Evolutionary conservation across 2,888 invertebrate genomes (phyloP), one percentile per base, ranked within the genome.

Genomic region (Yponomeuta cagnagella): DNA sequence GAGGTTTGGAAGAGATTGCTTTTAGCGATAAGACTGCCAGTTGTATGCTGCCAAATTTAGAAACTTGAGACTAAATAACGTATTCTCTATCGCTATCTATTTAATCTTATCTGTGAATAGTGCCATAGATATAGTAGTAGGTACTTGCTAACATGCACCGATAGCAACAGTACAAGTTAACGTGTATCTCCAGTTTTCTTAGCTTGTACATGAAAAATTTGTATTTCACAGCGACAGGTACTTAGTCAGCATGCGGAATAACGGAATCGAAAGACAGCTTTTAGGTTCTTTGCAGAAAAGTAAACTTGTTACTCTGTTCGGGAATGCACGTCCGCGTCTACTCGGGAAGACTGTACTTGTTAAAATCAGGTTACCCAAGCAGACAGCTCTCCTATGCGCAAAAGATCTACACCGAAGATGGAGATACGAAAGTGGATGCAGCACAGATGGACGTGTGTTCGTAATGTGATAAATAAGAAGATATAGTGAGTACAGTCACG

Each of bases 241-340:
- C 52, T 68, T 68, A 67, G 8, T n/a, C n/a, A 52, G 52, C 68
- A 68, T 58, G 48, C 68, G 52, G 68, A 68, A 68, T 68, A 68
- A 52, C 68, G 52, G 52, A 68, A 52, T 30, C 30, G 43, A 31
- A 30, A 10, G 33, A 30, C 65, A 65, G 1, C 2, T 15, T 58
- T 1, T 58, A 58, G 52, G 15, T 58, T 15, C 15, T 15, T 58
- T 58, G 12, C 12, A 3, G 15, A 58, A 0, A 58, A 58, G 52
- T 58, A 15, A 1, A 5, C 52, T 15, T 58, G 15, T 58, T 43
- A 43, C 43, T 43, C 43, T 5, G 6, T 6, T 6, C 43, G 43
- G 43, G 43, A 43, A 43, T 23, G 23, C 23, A 23, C 43, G 43
- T 43, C 8, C 43, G 43, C 43, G 1, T 43, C 8, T 8, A 43